Conservation (phyloP, 2,797 vertebrate genomes). For the Centroberyx gerrardi region DNA sequence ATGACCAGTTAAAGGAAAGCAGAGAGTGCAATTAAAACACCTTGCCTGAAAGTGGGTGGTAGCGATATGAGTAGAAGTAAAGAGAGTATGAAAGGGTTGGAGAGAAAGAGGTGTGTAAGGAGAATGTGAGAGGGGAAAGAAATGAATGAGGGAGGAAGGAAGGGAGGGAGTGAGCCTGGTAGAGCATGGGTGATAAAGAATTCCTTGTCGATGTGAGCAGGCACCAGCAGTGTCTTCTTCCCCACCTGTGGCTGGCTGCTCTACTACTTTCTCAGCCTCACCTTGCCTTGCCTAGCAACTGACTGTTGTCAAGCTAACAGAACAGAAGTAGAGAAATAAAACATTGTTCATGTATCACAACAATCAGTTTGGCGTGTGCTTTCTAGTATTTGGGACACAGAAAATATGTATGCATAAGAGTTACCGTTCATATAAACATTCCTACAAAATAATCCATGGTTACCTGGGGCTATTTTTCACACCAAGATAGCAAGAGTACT, state of each 20-base stretch:
- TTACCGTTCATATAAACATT: conserved; percentile 3
- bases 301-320: conserved; percentile 28
- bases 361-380: neutral
- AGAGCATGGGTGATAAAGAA: neutral
- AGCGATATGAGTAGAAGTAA: neutral
- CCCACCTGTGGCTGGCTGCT: neutral
- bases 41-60: neutral
- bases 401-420: neutral
- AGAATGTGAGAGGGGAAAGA: neutral
- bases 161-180: neutral
- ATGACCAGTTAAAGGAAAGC: conserved; percentile 7
- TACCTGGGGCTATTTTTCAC: neutral
- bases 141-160: neutral
- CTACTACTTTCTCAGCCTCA: conserved; percentile 9
- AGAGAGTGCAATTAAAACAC: neutral
- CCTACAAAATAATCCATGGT: neutral
- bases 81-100: neutral
- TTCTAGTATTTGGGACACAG: neutral
- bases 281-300: conserved; percentile 14
- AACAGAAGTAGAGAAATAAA: conserved; percentile 22
- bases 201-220: neutral
- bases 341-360: conserved; percentile 9
- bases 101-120: neutral
- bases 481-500: neutral
- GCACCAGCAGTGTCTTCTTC: neutral